Evolutionary conservation across 2,113 vertebrate species (phyloP), one percentile per base, ranked within the genome.

Genomic region (Xenopus laevis): DNA sequence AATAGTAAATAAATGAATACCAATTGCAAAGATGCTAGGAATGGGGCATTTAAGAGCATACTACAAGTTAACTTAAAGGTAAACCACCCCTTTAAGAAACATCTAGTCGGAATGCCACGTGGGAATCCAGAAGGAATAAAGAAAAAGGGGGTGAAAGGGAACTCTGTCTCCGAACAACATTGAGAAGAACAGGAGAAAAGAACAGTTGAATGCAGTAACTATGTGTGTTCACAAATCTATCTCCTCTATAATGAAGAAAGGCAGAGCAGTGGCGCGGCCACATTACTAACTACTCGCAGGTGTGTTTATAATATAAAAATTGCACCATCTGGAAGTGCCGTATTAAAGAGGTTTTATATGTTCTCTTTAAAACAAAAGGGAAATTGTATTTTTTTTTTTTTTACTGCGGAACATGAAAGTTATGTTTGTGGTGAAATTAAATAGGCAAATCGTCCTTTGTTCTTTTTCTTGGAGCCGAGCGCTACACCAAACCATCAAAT

Each of bases 371-470:
- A 62, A 75, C 45, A 68, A 69, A 44, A 46, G 55, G 65, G 59
- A 69, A 76, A 76, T 69, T 69, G 59, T 76, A 63, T 10, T 68
- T 76, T 71, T 27, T 27, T n/a, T 27, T 27, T 2, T 27, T 27
- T 50, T 75, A 83, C 0, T n/a, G 1, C 7, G 72, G 57, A 67
- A 69, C 68, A 18, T 65, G 27, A 65, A 53, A 79, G 45, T 55
- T 45, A 46, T 71, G 64, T 77, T 77, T 79, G 44, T 40, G 40
- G 63, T 47, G 44, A 68, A 59, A 68, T 47, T 30, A 74, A 74
- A 62, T 40, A 59, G 61, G 72, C 57, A 68, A 75, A 62, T 46
- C 18, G 53, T 30, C 12, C 65, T 50, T 67, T 65, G 52, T 65
- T 73, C 50, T 65, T 13, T 17, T 47, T 40, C 5, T 15, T 50